phyloP scores from a whole-genome alignment of 2,113 vertebrate species.

The Alexandromys fortis region DNA sequence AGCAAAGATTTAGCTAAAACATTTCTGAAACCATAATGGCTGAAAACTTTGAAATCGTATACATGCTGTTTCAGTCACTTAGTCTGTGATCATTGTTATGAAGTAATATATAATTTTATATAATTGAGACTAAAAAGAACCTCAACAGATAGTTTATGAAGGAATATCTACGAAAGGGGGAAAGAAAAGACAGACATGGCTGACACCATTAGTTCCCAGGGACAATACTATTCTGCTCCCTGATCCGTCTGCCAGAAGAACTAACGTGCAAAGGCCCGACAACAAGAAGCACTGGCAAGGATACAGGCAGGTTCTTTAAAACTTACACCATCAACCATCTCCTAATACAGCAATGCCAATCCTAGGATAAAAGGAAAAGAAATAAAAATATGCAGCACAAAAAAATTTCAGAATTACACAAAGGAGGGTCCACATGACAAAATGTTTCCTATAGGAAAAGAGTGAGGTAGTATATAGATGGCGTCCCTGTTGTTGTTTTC shows the following conservation, averaged over 20 bases:
- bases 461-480: not conserved
- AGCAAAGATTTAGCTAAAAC: not conserved
- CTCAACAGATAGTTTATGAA: not conserved
- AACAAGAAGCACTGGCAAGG: not conserved
- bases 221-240: not conserved
- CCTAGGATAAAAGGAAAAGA: not conserved
- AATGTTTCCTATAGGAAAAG: not conserved
- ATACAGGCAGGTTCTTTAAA: not conserved
- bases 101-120: not conserved
- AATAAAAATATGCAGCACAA: not conserved
- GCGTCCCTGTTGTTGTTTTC: not conserved
- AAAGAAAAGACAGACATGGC: not conserved
- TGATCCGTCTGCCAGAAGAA: not conserved
- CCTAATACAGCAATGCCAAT: not conserved
- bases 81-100: not conserved
- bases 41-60: not conserved
- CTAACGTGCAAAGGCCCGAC: not conserved
- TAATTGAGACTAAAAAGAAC: not conserved
- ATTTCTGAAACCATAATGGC: not conserved
- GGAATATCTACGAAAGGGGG: not conserved
- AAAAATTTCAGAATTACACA: not conserved
- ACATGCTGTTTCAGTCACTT: not conserved
- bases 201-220: not conserved
- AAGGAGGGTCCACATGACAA: not conserved
- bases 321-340: not conserved